Base-by-base conservation (phyloP, 2,888 invertebrate genomes). In the Tinea pellionella region DNA sequence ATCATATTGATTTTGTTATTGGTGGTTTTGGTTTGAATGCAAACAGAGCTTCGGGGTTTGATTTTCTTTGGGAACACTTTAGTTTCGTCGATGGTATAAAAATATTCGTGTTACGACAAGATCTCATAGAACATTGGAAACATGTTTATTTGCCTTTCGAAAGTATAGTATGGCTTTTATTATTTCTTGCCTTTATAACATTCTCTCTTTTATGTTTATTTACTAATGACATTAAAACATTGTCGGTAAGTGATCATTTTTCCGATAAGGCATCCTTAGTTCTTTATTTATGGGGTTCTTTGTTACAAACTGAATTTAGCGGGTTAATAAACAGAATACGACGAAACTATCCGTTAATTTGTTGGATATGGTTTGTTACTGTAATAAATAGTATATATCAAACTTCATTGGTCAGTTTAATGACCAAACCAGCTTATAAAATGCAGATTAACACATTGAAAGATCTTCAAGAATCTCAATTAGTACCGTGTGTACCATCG, bases 341-440 rank as follows among this genome's bases (percentile, higher is more conserved):
- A 15, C 42, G 15, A 15, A 61, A 60, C 13, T 24, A 60, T 6
- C 16, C 61, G 9, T 58, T 63, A n/a, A 13, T 63, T 3, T 42
- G 59, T 37, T 63, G 62, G 62, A 24, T 63, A 1, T 63, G 63
- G 63, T 64, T 59, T 47, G 15, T 60, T 11, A 62, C 63, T 37
- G 51, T 63, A 19, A 43, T 63, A 0, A 59, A 42, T 11, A 51
- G 30, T 32, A 62, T 59, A 37, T 64, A 62, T 60, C 53, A 61
- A 9, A 61, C 60, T n/a, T 55, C 57, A 11, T 18, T 63, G 16
- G 62, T 62, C 4, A 61, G 61, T 55, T 61, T 56, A 16, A 58
- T 59, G 42, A 63, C 63, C 0, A 62, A 61, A 18, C 59, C 61
- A 6, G 41, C 30, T 2, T 41, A 57, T 16, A 60, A 61, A 11